Conservation (phyloP, 2,797 vertebrate species). For the Antennarius maculatus region DNA sequence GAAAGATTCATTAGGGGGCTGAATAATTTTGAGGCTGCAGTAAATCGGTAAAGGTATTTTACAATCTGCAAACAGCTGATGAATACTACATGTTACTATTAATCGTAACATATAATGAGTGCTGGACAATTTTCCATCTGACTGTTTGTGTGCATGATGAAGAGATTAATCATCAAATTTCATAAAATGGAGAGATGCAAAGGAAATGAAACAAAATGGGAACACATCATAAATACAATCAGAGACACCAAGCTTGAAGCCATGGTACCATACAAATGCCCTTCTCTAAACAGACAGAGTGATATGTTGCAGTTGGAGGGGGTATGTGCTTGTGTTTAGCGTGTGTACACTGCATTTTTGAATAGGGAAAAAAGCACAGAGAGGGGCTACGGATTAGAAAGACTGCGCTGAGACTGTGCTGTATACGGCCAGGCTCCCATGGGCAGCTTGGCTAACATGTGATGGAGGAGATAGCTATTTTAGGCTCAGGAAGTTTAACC, state of each 20-base stretch:
- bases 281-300: constrained; percentile 37
- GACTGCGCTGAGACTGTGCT: constrained; percentile 61
- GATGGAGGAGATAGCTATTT: constrained; percentile 80
- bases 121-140: too few relatives aligned
- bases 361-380: constrained; percentile 22
- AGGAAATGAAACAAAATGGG: constrained; percentile 16
- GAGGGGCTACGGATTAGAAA: constrained; percentile 57
- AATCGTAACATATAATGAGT: too few relatives aligned
- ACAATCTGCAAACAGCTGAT: too few relatives aligned
- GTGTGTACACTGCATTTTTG: constrained; percentile 9
- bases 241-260: constrained; percentile 24
- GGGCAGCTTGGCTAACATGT: constrained; percentile 74
- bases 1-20: too few relatives aligned
- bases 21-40: too few relatives aligned
- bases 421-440: constrained; percentile 70
- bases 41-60: too few relatives aligned
- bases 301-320: constrained; percentile 12
- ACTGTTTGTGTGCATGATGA: constrained; percentile 5
- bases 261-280: constrained; percentile 34
- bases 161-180: constrained; percentile 40
- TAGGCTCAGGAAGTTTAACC: constrained; percentile 82
- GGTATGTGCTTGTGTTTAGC: constrained; percentile 15
- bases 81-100: too few relatives aligned
- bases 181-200: constrained; percentile 26
- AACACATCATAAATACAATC: constrained; percentile 23